Conservation (phyloP, 2,797 vertebrate genomes). For the Buceros bicornis region DNA sequence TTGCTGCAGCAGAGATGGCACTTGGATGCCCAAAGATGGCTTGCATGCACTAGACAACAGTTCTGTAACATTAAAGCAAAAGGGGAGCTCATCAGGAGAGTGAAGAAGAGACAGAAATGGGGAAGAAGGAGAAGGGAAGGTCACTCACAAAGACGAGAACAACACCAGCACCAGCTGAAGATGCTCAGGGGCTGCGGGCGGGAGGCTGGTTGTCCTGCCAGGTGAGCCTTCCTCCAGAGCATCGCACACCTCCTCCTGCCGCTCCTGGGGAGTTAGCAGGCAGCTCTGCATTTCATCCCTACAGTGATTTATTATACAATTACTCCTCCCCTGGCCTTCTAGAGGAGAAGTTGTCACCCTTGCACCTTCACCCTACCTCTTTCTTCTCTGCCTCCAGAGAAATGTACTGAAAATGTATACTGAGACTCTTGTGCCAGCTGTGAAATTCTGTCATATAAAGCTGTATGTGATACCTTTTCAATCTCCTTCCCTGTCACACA, state of each 20-base stretch:
- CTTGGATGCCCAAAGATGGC: neutral
- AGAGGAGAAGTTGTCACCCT: neutral
- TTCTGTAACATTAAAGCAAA: neutral
- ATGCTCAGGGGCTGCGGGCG: rapidly evolving
- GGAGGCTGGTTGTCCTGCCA: neutral
- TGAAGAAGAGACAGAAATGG: neutral
- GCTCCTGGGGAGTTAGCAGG: neutral
- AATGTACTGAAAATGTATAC: neutral
- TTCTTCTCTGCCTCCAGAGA: neutral
- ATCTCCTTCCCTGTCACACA: neutral
- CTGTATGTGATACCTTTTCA: neutral
- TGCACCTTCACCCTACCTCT: neutral
- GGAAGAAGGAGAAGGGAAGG: neutral
- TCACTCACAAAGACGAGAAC: neutral
- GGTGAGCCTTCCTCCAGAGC: neutral
- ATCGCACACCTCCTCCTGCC: rapidly evolving
- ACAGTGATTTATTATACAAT: neutral
- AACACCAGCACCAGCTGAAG: rapidly evolving
- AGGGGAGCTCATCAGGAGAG: neutral
- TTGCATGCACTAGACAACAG: neutral
- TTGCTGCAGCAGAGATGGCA: neutral
- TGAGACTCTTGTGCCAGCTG: neutral
- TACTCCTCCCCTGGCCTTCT: neutral
- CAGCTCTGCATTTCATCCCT: neutral
- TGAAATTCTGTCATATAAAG: neutral